These are phyloP conservation scores for Silurus aristotelis DNA, from an alignment of 2,797 vertebrate species.

Conservation along the genomic window DNA sequence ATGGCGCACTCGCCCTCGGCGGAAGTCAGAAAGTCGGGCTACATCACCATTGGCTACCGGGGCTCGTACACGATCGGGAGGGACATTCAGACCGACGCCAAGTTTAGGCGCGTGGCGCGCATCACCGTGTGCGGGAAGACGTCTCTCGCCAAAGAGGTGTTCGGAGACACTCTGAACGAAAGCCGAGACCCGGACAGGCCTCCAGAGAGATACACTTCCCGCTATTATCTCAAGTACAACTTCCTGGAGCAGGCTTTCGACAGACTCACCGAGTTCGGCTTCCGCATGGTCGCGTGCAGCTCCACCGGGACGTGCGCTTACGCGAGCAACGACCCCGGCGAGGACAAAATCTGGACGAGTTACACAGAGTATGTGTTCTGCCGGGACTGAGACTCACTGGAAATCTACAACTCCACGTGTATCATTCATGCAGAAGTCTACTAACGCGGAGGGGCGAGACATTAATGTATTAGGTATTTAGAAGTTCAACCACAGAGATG, in stretches of 20 bases:
- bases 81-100: conserved; percentile 90
- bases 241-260: conserved; percentile 95
- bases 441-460: not conserved
- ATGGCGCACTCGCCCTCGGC: conserved; percentile 68
- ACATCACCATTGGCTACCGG: conserved; percentile 90
- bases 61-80: conserved; percentile 90
- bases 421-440: not conserved
- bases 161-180: conserved; percentile 91
- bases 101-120: conserved; percentile 87
- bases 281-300: conserved; percentile 94
- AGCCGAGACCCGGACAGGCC: conserved; percentile 90
- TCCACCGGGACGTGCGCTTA: conserved; percentile 90
- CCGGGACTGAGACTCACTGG: conserved; percentile 75
- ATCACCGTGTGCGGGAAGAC: conserved; percentile 94
- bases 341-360: conserved; percentile 96
- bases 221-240: conserved; percentile 92
- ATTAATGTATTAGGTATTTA: not conserved
- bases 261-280: conserved; percentile 86
- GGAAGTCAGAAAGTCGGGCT: conserved; percentile 81
- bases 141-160: conserved; percentile 90
- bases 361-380: conserved; percentile 96
- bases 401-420: not conserved
- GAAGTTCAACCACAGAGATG: not conserved
- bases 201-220: conserved; percentile 89
- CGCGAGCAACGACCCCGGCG: conserved; percentile 86